Evolutionary conservation across 2,888 invertebrate genomes (phyloP), one percentile per base, ranked within the genome.

Genomic region (Eristalis tenax): DNA sequence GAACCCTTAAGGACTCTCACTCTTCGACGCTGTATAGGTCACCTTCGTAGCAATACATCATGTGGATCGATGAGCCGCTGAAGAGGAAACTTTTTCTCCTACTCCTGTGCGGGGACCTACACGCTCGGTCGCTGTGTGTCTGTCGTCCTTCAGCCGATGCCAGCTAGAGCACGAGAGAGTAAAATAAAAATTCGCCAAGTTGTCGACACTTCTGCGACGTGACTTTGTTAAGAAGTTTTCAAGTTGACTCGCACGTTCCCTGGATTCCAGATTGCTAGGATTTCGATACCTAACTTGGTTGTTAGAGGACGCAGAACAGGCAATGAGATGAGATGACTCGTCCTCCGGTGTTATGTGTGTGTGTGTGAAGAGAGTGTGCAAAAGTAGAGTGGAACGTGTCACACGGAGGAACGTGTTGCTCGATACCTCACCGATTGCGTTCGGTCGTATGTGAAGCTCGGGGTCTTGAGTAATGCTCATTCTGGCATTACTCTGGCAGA

Each of bases 161-260:
- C 50, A 40, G 61, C 56, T 43, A 66, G 32, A 66, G 32, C 66
- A 78, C 59, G 75, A 57, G 69, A 80, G 83, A 79, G 83, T 79
- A 78, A 83, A 82, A 86, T 43, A 75, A 83, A 73, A 64, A 79
- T 71, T 73, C 73, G 76, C 79, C 79, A 87, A 87, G 76, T 87
- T 87, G 87, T 87, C 87, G 87, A 83, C 87, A 87, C 87, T 87
- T 87, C 40, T 79, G 73, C 83, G 83, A 87, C 87, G 87, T 87
- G 87, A 87, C 87, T 87, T 87, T 87, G 87, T 87, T 87, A 87
- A 80, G 87, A 87, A 87, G 83, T 87, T 87, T 80, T 80, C 79
- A 87, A 87, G 87, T 87, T 83, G 79, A 87, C 79, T 87, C 83
- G 71, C 87, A 87, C 87, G 87, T 87, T 87, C 83, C 50, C 66